Evolutionary conservation across 1,140 invertebrate species (phyloP), one percentile per base, ranked within the genome.

Genomic region (Marisa cornuarietis): DNA sequence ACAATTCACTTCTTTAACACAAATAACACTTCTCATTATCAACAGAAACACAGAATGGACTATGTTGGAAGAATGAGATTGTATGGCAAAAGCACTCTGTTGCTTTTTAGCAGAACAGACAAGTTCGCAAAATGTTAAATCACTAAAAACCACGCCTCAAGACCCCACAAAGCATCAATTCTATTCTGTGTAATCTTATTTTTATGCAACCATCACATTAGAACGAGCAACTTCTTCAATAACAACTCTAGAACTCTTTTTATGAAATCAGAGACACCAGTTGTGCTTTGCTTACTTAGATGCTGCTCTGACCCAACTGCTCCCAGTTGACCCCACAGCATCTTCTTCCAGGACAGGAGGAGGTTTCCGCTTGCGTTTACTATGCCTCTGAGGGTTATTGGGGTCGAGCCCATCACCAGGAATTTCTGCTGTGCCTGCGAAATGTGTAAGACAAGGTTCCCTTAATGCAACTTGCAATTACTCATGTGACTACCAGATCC

Each of bases 361-460:
- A 62, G 83, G 82, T 81, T 88, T 89, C 26, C 88, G 82, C 73
- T 90, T 90, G 42, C 89, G 75, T 63, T 88, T 88, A 68, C 88
- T 85, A n/a, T 82, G 79, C 24, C 87, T 72, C 22, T 83, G 20
- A 71, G 79, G 24, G 68, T 77, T 77, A 63, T 22, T 22, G 11
- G 76, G 63, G n/a, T 77, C 76, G 24, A 68, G 63, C 51, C 76
- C 76, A 24, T 77, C 76, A n/a, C n/a, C 61, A 24, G 24, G n/a
- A 62, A 31, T 76, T 26, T 76, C 74, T 71, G 31, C 24, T 58
- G 54, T 58, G 54, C 11, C 54, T 58, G 54, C 8, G 16, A 11
- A 58, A 58, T 2, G 54, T 18, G 16, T 58, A 58, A 58, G 54
- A 58, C 54, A 58, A 58, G 11, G 54, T 58, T 11, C 9, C 11